phyloP scores from a whole-genome alignment of 2,113 vertebrate species.

The Australoheros scitulus region DNA sequence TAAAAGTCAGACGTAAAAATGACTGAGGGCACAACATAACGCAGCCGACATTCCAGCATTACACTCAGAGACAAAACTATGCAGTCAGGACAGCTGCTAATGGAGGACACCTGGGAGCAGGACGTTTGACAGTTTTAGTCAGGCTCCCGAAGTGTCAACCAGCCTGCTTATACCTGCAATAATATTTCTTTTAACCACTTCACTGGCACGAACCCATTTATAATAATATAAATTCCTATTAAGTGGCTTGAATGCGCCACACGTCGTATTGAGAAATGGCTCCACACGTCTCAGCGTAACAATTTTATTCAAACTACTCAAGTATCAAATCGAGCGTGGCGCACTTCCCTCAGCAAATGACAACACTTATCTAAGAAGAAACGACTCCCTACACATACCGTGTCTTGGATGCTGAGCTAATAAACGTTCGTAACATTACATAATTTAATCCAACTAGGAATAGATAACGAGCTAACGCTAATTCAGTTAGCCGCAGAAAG shows the following conservation, averaged over 20 bases:
- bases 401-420: not conserved
- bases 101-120: not conserved
- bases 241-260: not conserved
- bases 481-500: conserved; percentile 2
- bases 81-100: not conserved
- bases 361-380: not conserved
- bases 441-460: conserved; percentile 37
- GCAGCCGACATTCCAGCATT: not conserved
- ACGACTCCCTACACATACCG: not conserved
- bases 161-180: not conserved
- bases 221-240: not conserved
- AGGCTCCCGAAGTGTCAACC: not conserved
- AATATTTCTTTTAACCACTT: not conserved
- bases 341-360: not conserved
- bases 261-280: not conserved
- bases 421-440: conserved; percentile 29
- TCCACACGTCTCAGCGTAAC: not conserved
- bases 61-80: not conserved
- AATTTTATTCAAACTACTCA: not conserved
- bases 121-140: not conserved
- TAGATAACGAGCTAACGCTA: conserved; percentile 44
- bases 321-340: not conserved
- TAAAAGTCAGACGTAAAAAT: not conserved
- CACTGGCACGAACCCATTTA: not conserved
- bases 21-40: not conserved